Conservation (phyloP, 2,113 vertebrate species). For the Larimichthys crocea region DNA sequence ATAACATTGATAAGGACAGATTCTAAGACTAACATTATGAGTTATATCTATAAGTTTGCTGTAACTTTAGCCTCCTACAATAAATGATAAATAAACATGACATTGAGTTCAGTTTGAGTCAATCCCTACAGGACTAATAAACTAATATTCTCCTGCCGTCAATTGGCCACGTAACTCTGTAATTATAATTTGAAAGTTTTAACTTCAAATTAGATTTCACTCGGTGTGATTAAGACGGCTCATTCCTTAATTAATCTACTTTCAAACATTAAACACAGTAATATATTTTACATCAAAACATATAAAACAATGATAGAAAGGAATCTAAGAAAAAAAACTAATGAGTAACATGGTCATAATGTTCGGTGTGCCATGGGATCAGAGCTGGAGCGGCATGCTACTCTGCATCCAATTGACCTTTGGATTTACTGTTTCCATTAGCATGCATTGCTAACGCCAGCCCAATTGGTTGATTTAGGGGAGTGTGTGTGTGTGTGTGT, state of each 20-base stretch:
- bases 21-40: background rate
- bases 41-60: background rate
- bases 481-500: conserved; percentile 1
- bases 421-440: conserved; percentile 59
- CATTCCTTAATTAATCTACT: background rate
- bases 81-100: background rate
- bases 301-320: background rate
- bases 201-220: background rate
- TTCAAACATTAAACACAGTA: background rate
- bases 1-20: background rate
- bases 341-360: conserved; percentile 6
- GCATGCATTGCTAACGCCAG: conserved; percentile 33
- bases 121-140: background rate
- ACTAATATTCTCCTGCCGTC: background rate
- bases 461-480: conserved; percentile 17
- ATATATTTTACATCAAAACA: no score
- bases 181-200: background rate
- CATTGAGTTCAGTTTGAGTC: background rate
- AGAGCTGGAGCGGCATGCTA: conserved; percentile 15
- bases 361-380: conserved; percentile 15
- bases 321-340: background rate
- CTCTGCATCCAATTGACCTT: conserved; percentile 62
- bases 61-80: background rate
- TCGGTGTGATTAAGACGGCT: background rate
- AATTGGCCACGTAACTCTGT: background rate